These are phyloP conservation scores for Hybos culiciformis DNA, from an alignment of 2,888 invertebrate species.

Conservation along the genomic window DNA sequence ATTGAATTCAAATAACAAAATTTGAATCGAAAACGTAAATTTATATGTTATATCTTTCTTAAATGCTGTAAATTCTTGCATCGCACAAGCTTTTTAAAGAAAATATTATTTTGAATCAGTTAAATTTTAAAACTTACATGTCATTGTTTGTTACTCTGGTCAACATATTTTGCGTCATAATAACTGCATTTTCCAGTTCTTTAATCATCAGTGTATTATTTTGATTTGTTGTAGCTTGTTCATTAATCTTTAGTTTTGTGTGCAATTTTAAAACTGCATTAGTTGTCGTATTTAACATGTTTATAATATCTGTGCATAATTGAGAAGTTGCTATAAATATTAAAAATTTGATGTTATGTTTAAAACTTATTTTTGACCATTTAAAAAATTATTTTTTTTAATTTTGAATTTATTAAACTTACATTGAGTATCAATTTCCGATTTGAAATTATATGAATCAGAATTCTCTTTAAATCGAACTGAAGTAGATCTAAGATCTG, in stretches of 20 bases:
- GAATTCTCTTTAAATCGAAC: too few relatives aligned
- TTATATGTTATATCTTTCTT: too few relatives aligned
- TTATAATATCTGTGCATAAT: slow-evolving; percentile 46
- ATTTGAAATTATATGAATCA: too few relatives aligned
- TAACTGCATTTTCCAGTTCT: slow-evolving; percentile 37
- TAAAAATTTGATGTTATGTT: slow-evolving; percentile 5
- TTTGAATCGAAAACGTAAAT: too few relatives aligned
- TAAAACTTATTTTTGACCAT: background rate
- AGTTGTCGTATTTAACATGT: slow-evolving; percentile 37
- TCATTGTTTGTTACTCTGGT: slow-evolving; percentile 33
- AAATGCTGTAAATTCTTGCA: too few relatives aligned
- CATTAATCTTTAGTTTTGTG: slow-evolving; percentile 32
- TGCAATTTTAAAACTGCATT: slow-evolving; percentile 35
- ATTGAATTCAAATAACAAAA: too few relatives aligned
- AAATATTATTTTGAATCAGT: too few relatives aligned
- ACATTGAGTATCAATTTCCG: too few relatives aligned
- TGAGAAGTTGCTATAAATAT: slow-evolving; percentile 43
- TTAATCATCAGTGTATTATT: slow-evolving; percentile 29
- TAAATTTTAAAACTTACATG: slow-evolving; percentile 21
- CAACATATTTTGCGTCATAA: slow-evolving; percentile 36
- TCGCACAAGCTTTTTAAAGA: too few relatives aligned
- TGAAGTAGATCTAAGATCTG: too few relatives aligned
- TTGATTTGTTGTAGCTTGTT: slow-evolving; percentile 23
- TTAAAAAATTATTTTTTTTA: too few relatives aligned
- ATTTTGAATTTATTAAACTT: too few relatives aligned